Conservation (phyloP, 1,140 invertebrate species). For the Tetragnatha versicolor region DNA sequence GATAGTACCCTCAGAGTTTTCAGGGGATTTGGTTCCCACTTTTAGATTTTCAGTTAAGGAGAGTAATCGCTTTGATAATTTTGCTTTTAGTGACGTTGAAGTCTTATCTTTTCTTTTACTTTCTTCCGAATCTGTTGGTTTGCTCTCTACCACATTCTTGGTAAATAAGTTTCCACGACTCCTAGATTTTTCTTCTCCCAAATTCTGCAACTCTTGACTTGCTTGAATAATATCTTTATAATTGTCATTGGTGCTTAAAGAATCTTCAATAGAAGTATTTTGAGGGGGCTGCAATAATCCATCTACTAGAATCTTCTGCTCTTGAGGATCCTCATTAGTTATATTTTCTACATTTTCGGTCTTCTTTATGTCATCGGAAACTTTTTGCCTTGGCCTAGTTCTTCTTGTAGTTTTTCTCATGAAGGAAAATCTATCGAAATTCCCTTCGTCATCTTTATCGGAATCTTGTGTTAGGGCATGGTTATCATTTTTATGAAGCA, state of each 20-base stretch:
- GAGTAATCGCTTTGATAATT: slow-evolving; percentile 49
- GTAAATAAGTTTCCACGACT: not conserved
- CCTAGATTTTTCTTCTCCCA: not conserved
- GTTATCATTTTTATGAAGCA: slow-evolving; percentile 3
- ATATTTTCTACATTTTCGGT: slow-evolving; percentile 19
- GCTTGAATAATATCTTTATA: not conserved
- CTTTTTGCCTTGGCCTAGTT: slow-evolving; percentile 27
- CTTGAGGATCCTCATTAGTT: not conserved
- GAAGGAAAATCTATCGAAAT: slow-evolving; percentile 55
- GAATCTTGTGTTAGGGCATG: too few species aligned
- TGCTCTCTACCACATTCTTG: slow-evolving; percentile 11
- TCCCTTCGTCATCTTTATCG: slow-evolving; percentile 46
- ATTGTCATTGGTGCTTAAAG: not conserved
- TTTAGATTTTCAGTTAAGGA: slow-evolving; percentile 56
- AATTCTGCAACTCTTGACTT: not conserved
- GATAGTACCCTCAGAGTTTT: not conserved
- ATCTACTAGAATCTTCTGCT: not conserved
- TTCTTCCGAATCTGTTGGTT: slow-evolving; percentile 14
- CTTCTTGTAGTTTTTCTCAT: slow-evolving; percentile 57
- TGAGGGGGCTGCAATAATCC: not conserved
- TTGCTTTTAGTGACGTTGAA: slow-evolving; percentile 51
- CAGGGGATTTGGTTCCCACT: slow-evolving; percentile 12
- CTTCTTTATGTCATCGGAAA: slow-evolving; percentile 1
- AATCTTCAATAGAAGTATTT: not conserved
- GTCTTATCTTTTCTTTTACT: slow-evolving; percentile 43